phyloP scores from a whole-genome alignment of 2,888 invertebrate genomes.

The Luffia ferchaultella region DNA sequence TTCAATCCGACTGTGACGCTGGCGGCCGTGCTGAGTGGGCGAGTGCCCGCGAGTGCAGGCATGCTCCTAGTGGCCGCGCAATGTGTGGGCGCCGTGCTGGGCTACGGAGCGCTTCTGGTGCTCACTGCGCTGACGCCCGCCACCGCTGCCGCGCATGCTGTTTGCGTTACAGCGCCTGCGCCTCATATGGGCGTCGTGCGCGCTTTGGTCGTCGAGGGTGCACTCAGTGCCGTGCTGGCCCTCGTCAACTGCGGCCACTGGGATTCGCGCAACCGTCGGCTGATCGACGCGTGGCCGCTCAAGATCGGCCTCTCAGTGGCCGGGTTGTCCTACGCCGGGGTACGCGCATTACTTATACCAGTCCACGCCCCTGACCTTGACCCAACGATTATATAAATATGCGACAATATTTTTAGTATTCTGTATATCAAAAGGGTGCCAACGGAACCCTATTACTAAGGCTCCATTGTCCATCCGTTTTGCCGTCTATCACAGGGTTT shows the following conservation, averaged over 20 bases:
- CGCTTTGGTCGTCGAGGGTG: slow-evolving; percentile 68
- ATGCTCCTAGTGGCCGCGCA: slow-evolving; percentile 64
- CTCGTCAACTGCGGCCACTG: slow-evolving; percentile 75
- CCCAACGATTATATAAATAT: no score
- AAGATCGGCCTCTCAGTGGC: slow-evolving; percentile 71
- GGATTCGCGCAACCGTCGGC: slow-evolving; percentile 71
- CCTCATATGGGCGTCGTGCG: slow-evolving; percentile 36
- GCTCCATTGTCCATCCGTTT: no score
- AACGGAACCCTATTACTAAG: no score
- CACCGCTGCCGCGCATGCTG: slow-evolving; percentile 29
- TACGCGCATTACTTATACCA: slow-evolving; percentile 39
- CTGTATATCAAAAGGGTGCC: no score
- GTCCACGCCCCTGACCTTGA: no score
- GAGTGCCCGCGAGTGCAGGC: slow-evolving; percentile 53
- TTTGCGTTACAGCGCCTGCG: slow-evolving; percentile 65
- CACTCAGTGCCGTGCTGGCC: slow-evolving; percentile 69
- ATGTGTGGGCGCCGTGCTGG: slow-evolving; percentile 68
- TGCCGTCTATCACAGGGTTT: no score
- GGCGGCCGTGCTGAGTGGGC: slow-evolving; percentile 66
- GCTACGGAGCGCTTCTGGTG: slow-evolving; percentile 63
- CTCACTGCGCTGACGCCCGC: slow-evolving; percentile 35
- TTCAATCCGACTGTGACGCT: slow-evolving; percentile 79
- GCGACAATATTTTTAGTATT: no score
- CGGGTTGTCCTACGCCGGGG: slow-evolving; percentile 69
- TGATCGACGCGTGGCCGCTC: slow-evolving; percentile 71